Evolutionary conservation across 2,888 invertebrate genomes (phyloP).

Genomic region (Lithophane leautieri): DNA sequence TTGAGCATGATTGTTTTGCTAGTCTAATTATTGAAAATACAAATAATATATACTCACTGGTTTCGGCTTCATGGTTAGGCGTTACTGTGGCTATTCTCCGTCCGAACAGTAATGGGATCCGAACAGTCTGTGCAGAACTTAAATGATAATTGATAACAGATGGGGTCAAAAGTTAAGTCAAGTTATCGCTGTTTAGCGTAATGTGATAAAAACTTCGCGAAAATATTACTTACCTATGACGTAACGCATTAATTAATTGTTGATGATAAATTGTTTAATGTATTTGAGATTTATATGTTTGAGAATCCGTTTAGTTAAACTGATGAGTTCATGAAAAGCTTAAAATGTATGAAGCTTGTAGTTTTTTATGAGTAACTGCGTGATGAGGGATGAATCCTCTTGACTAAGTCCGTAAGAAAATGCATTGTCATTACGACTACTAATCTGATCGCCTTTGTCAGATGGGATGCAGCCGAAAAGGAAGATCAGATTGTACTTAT

Average conservation of each 20-base stretch:
- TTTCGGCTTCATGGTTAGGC: conserved; percentile 63
- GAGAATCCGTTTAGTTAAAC: background rate
- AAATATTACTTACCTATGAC: conserved; percentile 48
- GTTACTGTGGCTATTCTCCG: conserved; percentile 35
- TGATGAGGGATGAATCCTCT: background rate
- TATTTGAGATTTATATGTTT: conserved; percentile 3
- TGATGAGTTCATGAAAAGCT: background rate
- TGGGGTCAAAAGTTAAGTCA: conserved; percentile 46
- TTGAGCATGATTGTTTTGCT: background rate
- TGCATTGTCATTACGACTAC: too few species aligned
- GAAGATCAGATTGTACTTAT: background rate
- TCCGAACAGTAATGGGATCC: conserved; percentile 40
- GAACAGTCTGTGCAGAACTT: conserved; percentile 58
- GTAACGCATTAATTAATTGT: conserved; percentile 43
- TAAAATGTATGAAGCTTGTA: background rate
- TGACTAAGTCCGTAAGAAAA: background rate
- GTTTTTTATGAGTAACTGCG: background rate
- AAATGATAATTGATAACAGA: conserved; percentile 66
- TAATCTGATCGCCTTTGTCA: background rate
- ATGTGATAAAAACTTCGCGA: conserved; percentile 47
- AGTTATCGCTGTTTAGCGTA: conserved; percentile 46
- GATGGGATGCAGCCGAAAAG: background rate
- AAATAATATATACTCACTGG: conserved; percentile 60
- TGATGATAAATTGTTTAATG: conserved; percentile 8
- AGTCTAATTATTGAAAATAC: background rate